Conservation (phyloP, 2,113 vertebrate genomes). For the Microtus richardsoni region DNA sequence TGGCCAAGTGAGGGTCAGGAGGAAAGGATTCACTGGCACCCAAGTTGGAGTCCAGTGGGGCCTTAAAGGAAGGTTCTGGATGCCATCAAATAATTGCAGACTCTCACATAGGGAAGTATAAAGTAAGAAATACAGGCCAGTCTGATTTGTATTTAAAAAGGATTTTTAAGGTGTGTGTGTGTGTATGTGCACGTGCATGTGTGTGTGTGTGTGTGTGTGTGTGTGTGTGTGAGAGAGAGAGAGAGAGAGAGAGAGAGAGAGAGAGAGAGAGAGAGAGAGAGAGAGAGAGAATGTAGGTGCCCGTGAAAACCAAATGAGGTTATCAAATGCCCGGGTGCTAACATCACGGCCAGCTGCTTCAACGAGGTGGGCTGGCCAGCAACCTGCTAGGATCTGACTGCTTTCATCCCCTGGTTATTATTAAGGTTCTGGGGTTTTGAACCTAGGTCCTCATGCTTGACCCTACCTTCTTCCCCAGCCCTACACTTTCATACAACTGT, state of each 20-base stretch:
- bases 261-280: too few relatives aligned
- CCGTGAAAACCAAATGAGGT: background rate
- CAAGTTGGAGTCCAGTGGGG: background rate
- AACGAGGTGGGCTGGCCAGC: background rate
- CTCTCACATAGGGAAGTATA: background rate
- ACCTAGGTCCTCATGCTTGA: background rate
- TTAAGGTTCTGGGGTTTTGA: background rate
- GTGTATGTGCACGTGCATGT: background rate
- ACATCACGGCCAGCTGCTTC: background rate
- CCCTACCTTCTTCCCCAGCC: too few relatives aligned
- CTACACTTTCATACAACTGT: background rate
- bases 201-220: background rate
- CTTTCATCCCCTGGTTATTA: too few relatives aligned
- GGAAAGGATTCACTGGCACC: fast-evolving
- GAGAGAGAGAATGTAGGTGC: background rate
- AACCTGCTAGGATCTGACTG: background rate
- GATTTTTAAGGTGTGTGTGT: background rate
- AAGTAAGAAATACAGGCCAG: background rate
- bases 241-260: too few relatives aligned
- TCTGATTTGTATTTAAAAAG: background rate
- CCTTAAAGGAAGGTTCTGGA: background rate
- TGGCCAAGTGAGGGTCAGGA: background rate
- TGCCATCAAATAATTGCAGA: fast-evolving
- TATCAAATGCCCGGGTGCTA: background rate
- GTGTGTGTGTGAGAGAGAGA: too few relatives aligned